Percentiles rank a stretch among this genome's conserved stretches.
Evolutionary conservation across 2,797 vertebrate species (phyloP).

Genomic region (Leptodactylus fallax): DNA sequence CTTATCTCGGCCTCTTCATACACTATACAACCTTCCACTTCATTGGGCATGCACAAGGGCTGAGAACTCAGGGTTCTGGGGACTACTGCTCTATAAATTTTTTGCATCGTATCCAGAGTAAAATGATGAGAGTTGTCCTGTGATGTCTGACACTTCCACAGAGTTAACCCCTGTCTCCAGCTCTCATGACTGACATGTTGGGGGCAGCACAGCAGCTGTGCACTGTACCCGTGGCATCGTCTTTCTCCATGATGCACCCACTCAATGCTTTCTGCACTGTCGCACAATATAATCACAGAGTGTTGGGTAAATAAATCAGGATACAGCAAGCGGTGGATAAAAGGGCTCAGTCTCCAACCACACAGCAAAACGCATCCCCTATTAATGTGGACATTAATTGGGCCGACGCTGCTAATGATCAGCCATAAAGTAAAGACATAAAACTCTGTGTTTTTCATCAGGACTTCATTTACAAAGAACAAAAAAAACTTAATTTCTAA

Average conservation of each 20-base stretch:
- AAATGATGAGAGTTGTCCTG: background rate
- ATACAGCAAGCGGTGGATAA: background rate
- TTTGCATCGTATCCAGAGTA: background rate
- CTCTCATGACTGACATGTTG: background rate
- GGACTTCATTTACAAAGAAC: background rate
- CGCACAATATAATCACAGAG: slow-evolving; percentile 34
- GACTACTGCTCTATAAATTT: background rate
- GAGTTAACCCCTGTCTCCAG: background rate
- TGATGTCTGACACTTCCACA: background rate
- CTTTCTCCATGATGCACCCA: background rate
- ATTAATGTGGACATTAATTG: background rate
- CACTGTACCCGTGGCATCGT: slow-evolving; percentile 3
- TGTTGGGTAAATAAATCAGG: slow-evolving; percentile 1
- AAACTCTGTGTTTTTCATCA: background rate
- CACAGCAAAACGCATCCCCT: background rate
- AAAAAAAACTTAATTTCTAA: background rate
- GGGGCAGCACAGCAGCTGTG: slow-evolving; percentile 1
- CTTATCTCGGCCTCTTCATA: no score
- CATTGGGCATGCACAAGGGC: no score
- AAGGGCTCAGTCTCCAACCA: background rate
- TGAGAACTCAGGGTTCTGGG: no score
- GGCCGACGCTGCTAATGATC: background rate
- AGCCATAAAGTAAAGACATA: background rate
- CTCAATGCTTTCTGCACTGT: slow-evolving; percentile 20
- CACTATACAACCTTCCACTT: no score